Percentiles rank a stretch among this genome's conserved stretches.
These are phyloP conservation scores for Physeter macrocephalus DNA, from an alignment of 2,113 vertebrate genomes.

Conservation along the genomic window DNA sequence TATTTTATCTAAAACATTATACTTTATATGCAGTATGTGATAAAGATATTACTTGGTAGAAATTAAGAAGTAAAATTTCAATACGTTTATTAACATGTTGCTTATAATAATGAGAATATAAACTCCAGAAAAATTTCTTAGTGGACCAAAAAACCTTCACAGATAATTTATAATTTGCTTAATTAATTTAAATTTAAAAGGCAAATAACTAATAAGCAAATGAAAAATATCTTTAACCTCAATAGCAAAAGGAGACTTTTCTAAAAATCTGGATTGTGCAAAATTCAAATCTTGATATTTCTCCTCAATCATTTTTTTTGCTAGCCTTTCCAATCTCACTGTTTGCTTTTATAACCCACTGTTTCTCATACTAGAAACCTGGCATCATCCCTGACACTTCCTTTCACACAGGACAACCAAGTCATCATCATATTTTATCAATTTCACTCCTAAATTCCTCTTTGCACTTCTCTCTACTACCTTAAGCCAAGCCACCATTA, in stretches of 20 bases:
- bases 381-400: not conserved
- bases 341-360: not conserved
- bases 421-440: not conserved
- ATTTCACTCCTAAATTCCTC: not conserved
- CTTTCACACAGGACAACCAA: not conserved
- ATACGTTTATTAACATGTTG: not conserved
- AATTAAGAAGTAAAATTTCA: not conserved
- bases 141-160: not conserved
- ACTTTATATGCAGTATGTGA: not conserved
- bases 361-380: not conserved
- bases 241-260: not conserved
- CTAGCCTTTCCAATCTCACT: not conserved
- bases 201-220: not conserved
- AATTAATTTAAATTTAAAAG: not conserved
- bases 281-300: not conserved
- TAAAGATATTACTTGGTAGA: not conserved
- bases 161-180: not conserved
- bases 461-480: not conserved
- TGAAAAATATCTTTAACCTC: not conserved
- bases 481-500: not conserved
- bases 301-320: not conserved
- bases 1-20: not conserved
- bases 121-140: not conserved
- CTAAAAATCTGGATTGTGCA: not conserved
- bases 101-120: not conserved